Base-by-base conservation (phyloP, 2,888 invertebrate species). In the Sinodicranocentrus sp. region DNA sequence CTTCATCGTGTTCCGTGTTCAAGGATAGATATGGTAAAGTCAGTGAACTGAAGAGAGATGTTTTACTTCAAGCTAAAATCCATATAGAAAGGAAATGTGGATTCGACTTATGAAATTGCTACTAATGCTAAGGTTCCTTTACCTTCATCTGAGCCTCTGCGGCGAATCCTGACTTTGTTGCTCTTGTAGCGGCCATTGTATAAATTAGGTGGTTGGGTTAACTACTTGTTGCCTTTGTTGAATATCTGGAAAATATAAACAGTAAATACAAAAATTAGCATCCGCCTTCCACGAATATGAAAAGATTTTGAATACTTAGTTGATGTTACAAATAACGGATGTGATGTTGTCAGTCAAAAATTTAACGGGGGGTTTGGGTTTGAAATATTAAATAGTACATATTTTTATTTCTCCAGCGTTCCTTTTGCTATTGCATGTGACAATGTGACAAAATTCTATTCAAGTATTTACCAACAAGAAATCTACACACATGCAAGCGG, bases 71-170 rank as follows among this genome's bases (percentile, higher is more conserved):
- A 61, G 44, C 44, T n/a, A n/a, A n/a, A n/a, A 59, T 73, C 44
- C 15, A 44, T 21, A 2, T 57, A 57, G 23, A 57, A 26, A 72
- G 6, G 23, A 43, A 43, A 57, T 57, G 57, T 61, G 8, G 1
- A 8, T 8, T 5, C 2, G 6, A 39, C 2, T 43, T 15, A n/a
- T 13, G 15, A 39, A 67, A 33, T 76, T 65, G 26, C 17, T 28
- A 25, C 26, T 44, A 63, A 19, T 59, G 63, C 19, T 57, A 3
- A n/a, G n/a, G 33, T n/a, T n/a, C n/a, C 17, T 93, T 93, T 91
- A 98, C 98, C 94, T 97, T 98, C 91, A 95, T 94, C 92, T 98
- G 97, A 73, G 97, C 97, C 91, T 98, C 98, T 82, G 97, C 97
- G 89, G 97, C 98, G 92, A 97, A 96, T 94, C 98, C 98, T 90